A percentile compares a stretch with the other conserved stretches of the same genome.
phyloP scores from a whole-genome alignment of 2,888 invertebrate genomes.

The Crossocerus cetratus region DNA sequence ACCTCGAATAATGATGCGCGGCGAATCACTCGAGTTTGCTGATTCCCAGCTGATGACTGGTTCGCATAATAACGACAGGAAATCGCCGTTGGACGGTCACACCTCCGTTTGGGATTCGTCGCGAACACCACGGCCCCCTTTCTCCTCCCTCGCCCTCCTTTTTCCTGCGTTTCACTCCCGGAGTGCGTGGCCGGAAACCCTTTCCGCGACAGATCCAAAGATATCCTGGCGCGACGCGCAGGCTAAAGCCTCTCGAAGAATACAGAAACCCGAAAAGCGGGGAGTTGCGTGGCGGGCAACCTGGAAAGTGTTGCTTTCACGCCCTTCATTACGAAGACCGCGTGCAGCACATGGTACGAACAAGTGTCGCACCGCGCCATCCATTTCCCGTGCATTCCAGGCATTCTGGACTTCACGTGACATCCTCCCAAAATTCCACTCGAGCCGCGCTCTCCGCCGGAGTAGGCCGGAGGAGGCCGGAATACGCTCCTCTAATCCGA shows the following conservation, averaged over 20 bases:
- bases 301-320: conserved; percentile 42
- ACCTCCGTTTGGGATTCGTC: conserved; percentile 8
- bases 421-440: conserved; percentile 40
- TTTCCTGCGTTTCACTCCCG: not conserved
- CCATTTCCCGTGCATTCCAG: conserved; percentile 44
- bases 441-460: not conserved
- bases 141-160: not conserved
- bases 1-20: conserved; percentile 72
- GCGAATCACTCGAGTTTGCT: conserved; percentile 66
- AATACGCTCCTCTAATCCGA: not conserved
- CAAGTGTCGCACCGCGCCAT: conserved; percentile 46
- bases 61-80: conserved; percentile 58
- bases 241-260: not conserved
- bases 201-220: not conserved
- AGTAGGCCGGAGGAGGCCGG: no score
- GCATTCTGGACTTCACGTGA: conserved; percentile 38
- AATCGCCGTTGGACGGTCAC: conserved; percentile 36
- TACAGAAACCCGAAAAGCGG: conserved; percentile 25
- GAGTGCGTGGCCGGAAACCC: not conserved
- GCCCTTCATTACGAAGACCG: conserved; percentile 34
- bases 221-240: not conserved
- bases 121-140: not conserved
- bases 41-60: conserved; percentile 67
- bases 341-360: conserved; percentile 47
- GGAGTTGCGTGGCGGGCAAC: conserved; percentile 13